Conservation (phyloP, 2,113 vertebrate genomes). For the Euleptes europaea region DNA sequence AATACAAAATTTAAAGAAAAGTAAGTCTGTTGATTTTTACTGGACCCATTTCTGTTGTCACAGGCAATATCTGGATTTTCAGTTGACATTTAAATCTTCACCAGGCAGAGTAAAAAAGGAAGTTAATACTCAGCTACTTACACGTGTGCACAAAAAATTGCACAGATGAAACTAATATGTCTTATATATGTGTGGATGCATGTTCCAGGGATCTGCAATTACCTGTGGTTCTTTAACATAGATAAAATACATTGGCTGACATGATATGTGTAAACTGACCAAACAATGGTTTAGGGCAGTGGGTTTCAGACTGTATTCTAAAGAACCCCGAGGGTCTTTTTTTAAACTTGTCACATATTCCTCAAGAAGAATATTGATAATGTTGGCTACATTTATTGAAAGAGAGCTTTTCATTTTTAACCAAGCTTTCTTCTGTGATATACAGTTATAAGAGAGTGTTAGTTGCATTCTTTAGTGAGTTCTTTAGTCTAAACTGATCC, state of each 20-base stretch:
- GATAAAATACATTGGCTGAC: not conserved
- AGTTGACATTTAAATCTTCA: not conserved
- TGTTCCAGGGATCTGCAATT: not conserved
- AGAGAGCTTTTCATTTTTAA: not conserved
- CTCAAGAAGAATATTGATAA: not conserved
- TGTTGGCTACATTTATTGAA: not conserved
- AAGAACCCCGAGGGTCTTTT: too few relatives aligned
- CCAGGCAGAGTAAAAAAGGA: not conserved
- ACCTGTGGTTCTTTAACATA: too few relatives aligned
- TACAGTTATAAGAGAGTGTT: not conserved
- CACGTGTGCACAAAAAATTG: not conserved
- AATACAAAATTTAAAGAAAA: not conserved
- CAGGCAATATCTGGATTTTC: not conserved
- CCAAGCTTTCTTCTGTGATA: not conserved
- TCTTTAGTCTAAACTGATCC: too few relatives aligned
- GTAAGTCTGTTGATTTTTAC: not conserved
- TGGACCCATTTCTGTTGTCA: not conserved
- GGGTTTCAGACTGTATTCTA: not conserved
- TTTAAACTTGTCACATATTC: not conserved
- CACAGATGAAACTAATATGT: not conserved
- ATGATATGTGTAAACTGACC: too few relatives aligned
- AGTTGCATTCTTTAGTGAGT: not conserved
- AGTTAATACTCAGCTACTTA: not conserved
- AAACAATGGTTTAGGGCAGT: not conserved
- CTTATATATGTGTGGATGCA: not conserved